Conservation (phyloP, 2,113 vertebrate species). For the Crotalus horridus region DNA sequence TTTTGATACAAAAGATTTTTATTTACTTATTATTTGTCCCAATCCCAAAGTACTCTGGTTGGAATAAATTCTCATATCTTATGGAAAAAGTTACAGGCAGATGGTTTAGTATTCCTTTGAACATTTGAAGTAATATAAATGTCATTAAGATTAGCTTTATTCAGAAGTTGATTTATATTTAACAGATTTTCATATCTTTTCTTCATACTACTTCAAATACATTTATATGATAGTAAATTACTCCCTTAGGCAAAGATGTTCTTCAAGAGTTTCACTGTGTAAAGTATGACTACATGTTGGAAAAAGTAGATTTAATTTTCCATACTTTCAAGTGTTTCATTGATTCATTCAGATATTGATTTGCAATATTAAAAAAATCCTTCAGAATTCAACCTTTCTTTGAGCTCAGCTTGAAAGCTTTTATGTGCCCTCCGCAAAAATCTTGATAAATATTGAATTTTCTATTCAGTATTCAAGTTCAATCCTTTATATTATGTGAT, state of each 20-base stretch:
- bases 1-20: background rate
- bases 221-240: background rate
- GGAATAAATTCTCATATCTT: background rate
- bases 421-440: background rate
- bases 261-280: background rate
- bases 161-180: background rate
- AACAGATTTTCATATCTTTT: background rate
- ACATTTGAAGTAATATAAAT: background rate
- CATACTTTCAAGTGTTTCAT: background rate
- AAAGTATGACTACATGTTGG: background rate
- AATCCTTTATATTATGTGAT: background rate
- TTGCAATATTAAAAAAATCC: background rate
- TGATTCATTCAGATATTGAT: background rate
- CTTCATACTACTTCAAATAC: background rate
- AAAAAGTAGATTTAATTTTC: background rate
- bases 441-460: background rate
- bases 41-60: background rate
- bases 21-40: background rate
- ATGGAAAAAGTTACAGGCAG: background rate
- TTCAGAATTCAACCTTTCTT: background rate
- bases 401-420: background rate
- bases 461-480: background rate
- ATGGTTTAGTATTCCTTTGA: background rate
- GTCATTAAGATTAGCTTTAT: background rate
- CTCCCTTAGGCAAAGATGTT: background rate